Evolutionary conservation across 2,113 vertebrate species (phyloP).

Genomic region (Apistogramma diplotaenia): DNA sequence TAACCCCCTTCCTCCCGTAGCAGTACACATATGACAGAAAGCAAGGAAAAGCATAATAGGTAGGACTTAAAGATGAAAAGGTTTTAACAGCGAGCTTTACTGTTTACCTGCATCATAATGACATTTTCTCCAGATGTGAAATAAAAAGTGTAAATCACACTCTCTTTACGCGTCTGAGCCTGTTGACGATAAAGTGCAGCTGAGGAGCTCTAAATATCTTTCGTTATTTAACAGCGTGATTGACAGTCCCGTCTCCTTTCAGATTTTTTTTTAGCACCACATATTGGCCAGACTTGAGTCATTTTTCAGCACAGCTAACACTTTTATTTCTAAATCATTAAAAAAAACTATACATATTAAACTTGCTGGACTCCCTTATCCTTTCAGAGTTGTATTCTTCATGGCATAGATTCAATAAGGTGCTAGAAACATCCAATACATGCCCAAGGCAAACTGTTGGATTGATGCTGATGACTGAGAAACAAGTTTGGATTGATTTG

Average conservation of each 20-base stretch:
- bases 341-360: not conserved
- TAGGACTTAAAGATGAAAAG: not conserved
- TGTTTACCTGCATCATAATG: not conserved
- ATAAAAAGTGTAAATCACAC: not conserved
- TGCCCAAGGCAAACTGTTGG: not conserved
- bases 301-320: not conserved
- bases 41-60: not conserved
- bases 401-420: not conserved
- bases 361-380: not conserved
- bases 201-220: not conserved
- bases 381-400: not conserved
- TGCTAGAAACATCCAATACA: not conserved
- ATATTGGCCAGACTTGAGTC: not conserved
- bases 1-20: not conserved
- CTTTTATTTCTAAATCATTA: not conserved
- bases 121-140: not conserved
- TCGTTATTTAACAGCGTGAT: not conserved
- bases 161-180: not conserved
- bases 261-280: not conserved
- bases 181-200: not conserved
- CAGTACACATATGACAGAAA: not conserved
- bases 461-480: not conserved
- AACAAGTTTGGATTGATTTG: not conserved
- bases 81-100: not conserved
- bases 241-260: not conserved